Conservation (phyloP, 2,797 vertebrate genomes). For the Pangasius larnaudii region DNA sequence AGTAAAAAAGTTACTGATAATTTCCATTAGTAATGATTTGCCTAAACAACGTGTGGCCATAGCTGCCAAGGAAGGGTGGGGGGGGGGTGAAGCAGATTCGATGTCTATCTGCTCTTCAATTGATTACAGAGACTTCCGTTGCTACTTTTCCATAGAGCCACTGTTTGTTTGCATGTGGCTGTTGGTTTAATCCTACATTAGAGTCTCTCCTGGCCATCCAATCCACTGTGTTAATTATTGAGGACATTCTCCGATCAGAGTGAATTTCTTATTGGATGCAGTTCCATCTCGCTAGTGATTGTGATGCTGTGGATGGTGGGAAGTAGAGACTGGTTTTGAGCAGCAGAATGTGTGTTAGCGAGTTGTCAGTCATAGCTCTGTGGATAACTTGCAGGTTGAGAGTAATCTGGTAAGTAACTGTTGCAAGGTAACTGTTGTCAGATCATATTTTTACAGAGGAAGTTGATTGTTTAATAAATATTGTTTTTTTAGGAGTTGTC, state of each 20-base stretch:
- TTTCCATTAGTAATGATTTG: constrained; percentile 40
- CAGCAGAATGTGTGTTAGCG: constrained; percentile 57
- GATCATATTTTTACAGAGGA: constrained; percentile 3
- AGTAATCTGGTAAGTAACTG: constrained; percentile 52
- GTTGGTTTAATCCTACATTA: constrained; percentile 71
- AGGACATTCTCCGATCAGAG: constrained; percentile 72
- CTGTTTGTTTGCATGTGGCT: constrained; percentile 53
- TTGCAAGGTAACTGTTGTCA: not conserved
- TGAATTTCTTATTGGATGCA: constrained; percentile 78
- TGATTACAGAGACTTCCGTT: constrained; percentile 70
- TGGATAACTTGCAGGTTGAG: constrained; percentile 39
- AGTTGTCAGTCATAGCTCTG: constrained; percentile 27
- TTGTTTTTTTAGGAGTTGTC: not conserved
- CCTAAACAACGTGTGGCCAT: constrained; percentile 21
- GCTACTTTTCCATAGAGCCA: constrained; percentile 68
- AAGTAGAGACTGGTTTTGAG: constrained; percentile 62
- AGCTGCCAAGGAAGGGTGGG: constrained; percentile 56
- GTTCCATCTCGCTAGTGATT: constrained; percentile 59
- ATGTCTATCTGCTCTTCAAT: constrained; percentile 67
- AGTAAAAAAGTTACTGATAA: constrained; percentile 37
- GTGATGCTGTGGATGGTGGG: constrained; percentile 65
- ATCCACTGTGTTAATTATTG: constrained; percentile 80
- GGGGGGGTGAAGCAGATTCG: constrained; percentile 4
- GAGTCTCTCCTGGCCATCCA: constrained; percentile 75
- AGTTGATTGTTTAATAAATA: constrained; percentile 1